These are phyloP conservation scores for Carlito syrichta DNA, from an alignment of 2,113 vertebrate genomes.

Conservation along the genomic window DNA sequence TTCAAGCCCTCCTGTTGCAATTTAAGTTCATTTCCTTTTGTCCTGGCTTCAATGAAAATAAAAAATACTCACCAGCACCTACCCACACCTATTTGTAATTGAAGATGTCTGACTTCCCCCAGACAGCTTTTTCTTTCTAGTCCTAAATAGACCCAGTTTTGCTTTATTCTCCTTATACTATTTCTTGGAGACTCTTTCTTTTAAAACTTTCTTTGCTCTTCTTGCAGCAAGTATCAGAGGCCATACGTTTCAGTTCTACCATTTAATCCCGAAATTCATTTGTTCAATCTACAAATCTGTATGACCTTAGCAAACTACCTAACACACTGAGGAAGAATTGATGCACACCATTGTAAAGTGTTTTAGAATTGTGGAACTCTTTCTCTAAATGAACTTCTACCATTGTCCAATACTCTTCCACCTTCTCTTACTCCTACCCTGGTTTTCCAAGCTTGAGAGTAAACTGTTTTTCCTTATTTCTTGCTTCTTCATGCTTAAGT, in stretches of 20 bases:
- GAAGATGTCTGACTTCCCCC: neutral
- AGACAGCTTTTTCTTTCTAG: neutral
- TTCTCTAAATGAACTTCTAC: neutral
- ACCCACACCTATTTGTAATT: neutral
- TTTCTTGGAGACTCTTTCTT: neutral
- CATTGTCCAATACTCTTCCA: no score
- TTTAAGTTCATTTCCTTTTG: conserved; percentile 26
- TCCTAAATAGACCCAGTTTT: neutral
- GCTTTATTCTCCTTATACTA: neutral
- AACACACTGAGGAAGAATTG: neutral
- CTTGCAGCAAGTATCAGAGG: neutral
- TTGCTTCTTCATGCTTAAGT: neutral
- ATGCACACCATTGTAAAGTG: neutral
- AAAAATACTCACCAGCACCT: neutral
- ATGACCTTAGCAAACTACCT: neutral
- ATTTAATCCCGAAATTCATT: neutral
- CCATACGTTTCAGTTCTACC: neutral
- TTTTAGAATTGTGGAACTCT: neutral
- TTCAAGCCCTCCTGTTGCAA: conserved; percentile 26
- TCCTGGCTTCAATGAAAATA: conserved; percentile 27
- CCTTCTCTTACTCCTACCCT: fast-evolving
- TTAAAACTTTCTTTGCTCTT: neutral
- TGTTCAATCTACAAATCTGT: neutral
- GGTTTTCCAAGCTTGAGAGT: neutral
- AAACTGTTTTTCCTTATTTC: neutral